Base-by-base conservation (phyloP, 2,888 invertebrate species). In the Abscondita cerata region DNA sequence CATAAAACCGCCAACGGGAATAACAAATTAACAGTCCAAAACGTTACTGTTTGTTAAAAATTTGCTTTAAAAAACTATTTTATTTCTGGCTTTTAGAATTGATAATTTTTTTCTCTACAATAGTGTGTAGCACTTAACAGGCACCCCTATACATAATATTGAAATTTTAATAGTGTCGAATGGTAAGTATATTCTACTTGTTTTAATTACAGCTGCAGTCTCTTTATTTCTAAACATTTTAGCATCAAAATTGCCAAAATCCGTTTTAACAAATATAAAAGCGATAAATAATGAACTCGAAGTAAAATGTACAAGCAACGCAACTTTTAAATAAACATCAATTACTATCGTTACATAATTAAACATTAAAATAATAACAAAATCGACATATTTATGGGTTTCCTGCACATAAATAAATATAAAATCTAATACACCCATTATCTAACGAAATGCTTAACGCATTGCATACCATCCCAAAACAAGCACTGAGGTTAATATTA, bases 381-480 rank as follows among this genome's bases (percentile, higher is more conserved):
- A 55, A 20, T 47, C 13, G 56, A 63, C 46, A 51, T 36, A 38
- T 40, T 40, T 19, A 20, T 16, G 31, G 31, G 12, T 63, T 47
- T 59, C 59, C 41, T 55, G 55, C 56, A 59, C 53, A 44, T 61
- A 68, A 69, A 68, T 68, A 70, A 71, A 71, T 70, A 70, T 70
- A 70, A 71, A 68, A 71, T 70, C 67, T 68, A 66, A 68, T 68
- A 71, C 68, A 70, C 68, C 69, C 69, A 66, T 55, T 66, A 64
- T 65, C 59, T 66, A 67, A 66, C 62, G 66, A 66, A 12, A 64
- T 65, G 60, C 68, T 60, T 65, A 64, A n/a, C 62, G 68, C 69
- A 69, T 66, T 64, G 70, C 70, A 62, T 69, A 70, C 72, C 70
- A 68, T 68, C 69, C 70, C 70, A 72, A 70, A 18, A 66, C 69